Base-by-base conservation (phyloP, 2,797 vertebrate genomes). In the Pseudochromis fuscus region DNA sequence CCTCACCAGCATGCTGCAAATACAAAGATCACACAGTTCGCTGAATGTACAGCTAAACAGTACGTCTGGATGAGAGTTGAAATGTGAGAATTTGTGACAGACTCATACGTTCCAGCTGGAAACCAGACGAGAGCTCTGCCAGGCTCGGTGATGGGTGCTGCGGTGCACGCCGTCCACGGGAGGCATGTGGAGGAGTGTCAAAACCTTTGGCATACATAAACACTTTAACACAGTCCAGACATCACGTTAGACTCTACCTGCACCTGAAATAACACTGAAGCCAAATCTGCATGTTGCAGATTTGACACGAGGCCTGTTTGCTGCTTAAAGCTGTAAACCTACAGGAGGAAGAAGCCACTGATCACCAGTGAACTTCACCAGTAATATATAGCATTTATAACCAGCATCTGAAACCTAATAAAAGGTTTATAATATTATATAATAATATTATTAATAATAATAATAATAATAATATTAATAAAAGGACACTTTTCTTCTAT, bases 221-320 rank as follows among this genome's bases (percentile, higher is more conserved):
- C 55, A 75, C 61, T 51, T 74, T 57, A 37, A 76, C 37, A 63
- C 53, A 79, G 30, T 63, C 51, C 72, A 73, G 84, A 85, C 74
- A 59, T 67, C 46, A 11, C 19, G 10, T 60, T 81, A 53, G 57
- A 27, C 57, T 68, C 21, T 44, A 28, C 15, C 67, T 72, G 76
- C 64, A 85, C 55, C 58, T 82, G 82, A 52, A 83, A 85, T 48
- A 88, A 81, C 76, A 85, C 16, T 19, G 19, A 42, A 37, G 49
- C 24, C 19, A 31, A 46, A 72, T 38, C 31, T 27, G 50, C 45
- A 35, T 52, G 23, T 53, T 73, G 25, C 46, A 15, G 21, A 35
- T 18, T 16, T 55, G 58, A 71, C 63, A 31, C 58, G 64, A 62
- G 7, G 23, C 16, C 46, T 23, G 7, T 62, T 64, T 49, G n/a